Conservation (phyloP, 2,797 vertebrate genomes). For the Tenualosa thibaudeaui region DNA sequence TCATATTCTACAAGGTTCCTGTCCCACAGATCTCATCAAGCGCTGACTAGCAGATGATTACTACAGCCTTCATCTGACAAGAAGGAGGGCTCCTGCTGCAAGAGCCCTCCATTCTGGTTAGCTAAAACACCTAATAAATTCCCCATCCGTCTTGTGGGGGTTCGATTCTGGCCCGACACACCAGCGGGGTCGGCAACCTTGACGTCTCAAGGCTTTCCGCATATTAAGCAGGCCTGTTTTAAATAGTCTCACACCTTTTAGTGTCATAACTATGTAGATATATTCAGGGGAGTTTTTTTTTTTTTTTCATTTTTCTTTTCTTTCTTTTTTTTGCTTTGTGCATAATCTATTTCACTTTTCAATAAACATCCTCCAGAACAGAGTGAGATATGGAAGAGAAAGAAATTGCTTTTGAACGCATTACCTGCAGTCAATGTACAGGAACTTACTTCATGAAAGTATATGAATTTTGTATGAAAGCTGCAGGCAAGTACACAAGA, state of each 20-base stretch:
- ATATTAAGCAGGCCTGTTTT: slow-evolving; percentile 27
- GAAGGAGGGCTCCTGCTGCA: neutral
- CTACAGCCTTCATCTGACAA: slow-evolving; percentile 20
- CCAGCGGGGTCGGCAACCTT: slow-evolving; percentile 18
- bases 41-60: neutral
- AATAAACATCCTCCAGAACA: slow-evolving; percentile 33
- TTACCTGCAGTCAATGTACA: neutral
- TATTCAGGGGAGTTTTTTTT: slow-evolving; percentile 63
- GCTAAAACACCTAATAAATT: slow-evolving; percentile 25
- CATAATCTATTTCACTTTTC: slow-evolving; percentile 58
- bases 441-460: slow-evolving; percentile 44
- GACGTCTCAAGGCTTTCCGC: slow-evolving; percentile 18
- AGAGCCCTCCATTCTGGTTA: neutral
- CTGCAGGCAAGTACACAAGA: slow-evolving; percentile 58
- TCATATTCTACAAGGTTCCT: slow-evolving; percentile 10
- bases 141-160: slow-evolving; percentile 20
- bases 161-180: slow-evolving; percentile 19
- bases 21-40: neutral
- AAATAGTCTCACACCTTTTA: slow-evolving; percentile 24
- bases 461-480: slow-evolving; percentile 55
- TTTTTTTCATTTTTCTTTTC: neutral
- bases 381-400: slow-evolving; percentile 20
- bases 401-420: slow-evolving; percentile 21
- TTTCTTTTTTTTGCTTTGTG: slow-evolving; percentile 23
- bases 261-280: slow-evolving; percentile 42